Base-by-base conservation (phyloP, 2,113 vertebrate species). In the Sarotherodon lohbergeri region DNA sequence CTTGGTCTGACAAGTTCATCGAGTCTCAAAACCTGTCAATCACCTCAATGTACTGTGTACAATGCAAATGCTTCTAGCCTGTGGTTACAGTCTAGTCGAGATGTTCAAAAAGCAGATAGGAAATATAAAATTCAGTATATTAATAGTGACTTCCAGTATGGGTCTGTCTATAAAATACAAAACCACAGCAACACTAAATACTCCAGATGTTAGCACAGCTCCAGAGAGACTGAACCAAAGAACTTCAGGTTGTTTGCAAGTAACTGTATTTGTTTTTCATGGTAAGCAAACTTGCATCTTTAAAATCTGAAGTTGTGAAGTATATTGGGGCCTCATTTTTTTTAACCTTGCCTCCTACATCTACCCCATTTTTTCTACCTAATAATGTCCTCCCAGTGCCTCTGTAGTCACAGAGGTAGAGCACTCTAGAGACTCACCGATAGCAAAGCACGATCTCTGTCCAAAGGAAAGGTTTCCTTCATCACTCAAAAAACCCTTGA, bases 401-500 rank as follows among this genome's bases (percentile, higher is more conserved):
- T 32, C 39, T 46, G 32, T n/a, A 80, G 27, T 68, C 82, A 88
- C 84, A 83, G n/a, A 83, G 81, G 82, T 27, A 68, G 52, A n/a
- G 36, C 81, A 46, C 81, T 82, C 83, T 7, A 19, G 34, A 83
- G 71, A 84, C 41, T 82, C 66, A 87, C 56, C 80, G 56, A 82
- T 12, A 86, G 84, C 24, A 83, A 89, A 83, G 32, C 61, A 36
- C 6, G 14, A 2, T 87, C 57, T 85, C 61, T 73, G 82, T 92
- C 78, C 50, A 48, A 84, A 80, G 87, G 80, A 84, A 86, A 85
- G 39, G 32, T 24, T 54, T 86, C 78, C 50, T 86, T 86, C 85
- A 93, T 92, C 81, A 86, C 83, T 93, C 84, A 89, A 27, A 85
- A 76, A 63, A 79, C 61, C 63, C 39, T 86, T 29, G 3, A 83